Evolutionary conservation across 2,888 invertebrate genomes (phyloP), one percentile per base, ranked within the genome.

Genomic region (Oscheius onirici): DNA sequence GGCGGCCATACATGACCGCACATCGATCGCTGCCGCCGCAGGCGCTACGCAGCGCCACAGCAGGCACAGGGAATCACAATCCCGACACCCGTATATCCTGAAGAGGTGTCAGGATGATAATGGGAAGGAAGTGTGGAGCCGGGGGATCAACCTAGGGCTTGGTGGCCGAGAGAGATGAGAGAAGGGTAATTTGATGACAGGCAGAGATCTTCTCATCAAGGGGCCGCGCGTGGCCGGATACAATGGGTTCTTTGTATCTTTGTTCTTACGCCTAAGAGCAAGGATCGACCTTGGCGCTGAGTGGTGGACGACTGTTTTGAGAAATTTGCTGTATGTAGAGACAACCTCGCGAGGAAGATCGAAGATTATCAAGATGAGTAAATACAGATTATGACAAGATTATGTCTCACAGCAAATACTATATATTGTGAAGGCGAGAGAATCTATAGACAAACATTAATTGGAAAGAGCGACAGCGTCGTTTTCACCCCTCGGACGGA

Each of bases 1-100:
- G 72, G 71, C 73, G 71, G 73, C 73, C 75, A 72, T 73, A 75
- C 71, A 73, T 72, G 72, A 72, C 75, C 70, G 43, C 58, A 52
- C 71, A 72, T 72, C 73, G 70, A 72, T 75, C 73, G 71, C 70
- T 61, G 63, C 72, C 24, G 54, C 40, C 55, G 40, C 61, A 34
- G 57, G 26, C 28, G 26, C 67, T 55, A 55, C 41, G 57, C 63
- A 63, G 63, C 46, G 26, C 61, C 43, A 44, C 34, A 49, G 46
- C 46, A 44, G 55, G 24, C 22, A 61, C 24, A 57, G 57, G 46
- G 43, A 55, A 68, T 46, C 40, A 55, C 26, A 66, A 66, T 26
- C 26, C 34, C 34, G 58, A 58, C 41, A 58, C 58, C 34, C 58
- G 3, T 34, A 34, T 34, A 34, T 34, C 8, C 34, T 34, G 34